phyloP scores from a whole-genome alignment of 2,888 invertebrate species.

The Rhyacophila evoluta region DNA sequence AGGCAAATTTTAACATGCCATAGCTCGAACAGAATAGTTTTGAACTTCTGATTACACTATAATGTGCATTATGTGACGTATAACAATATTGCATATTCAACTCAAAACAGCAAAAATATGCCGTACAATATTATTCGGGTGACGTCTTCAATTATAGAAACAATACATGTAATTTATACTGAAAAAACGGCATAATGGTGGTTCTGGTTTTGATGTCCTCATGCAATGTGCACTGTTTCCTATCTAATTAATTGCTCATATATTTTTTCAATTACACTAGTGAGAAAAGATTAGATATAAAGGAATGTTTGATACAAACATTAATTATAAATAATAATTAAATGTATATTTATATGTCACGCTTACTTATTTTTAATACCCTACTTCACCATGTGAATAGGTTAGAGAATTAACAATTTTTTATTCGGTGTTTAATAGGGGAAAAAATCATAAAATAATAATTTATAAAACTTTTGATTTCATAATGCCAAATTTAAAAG shows the following conservation, averaged over 20 bases:
- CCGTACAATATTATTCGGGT: too few species aligned
- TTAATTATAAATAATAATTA: constrained; percentile 20
- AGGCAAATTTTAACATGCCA: too few species aligned
- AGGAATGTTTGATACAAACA: constrained; percentile 5
- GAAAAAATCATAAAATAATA: constrained; percentile 29
- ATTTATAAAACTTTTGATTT: constrained; percentile 26
- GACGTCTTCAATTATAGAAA: too few species aligned
- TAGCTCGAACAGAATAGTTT: too few species aligned
- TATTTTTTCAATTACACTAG: not conserved
- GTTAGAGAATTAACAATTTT: constrained; percentile 29
- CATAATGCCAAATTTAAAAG: constrained; percentile 38
- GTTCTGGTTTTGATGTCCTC: too few species aligned
- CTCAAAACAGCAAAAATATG: too few species aligned
- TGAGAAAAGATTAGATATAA: not conserved
- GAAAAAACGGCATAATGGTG: too few species aligned
- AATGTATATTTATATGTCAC: constrained; percentile 24
- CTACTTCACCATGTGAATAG: constrained; percentile 29
- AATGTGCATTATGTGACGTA: too few species aligned
- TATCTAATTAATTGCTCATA: not conserved
- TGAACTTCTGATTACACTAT: too few species aligned
- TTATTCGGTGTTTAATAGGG: not conserved
- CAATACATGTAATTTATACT: too few species aligned
- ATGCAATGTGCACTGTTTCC: not conserved
- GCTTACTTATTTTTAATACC: constrained; percentile 18
- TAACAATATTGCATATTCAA: too few species aligned